Percentiles rank a stretch among this genome's conserved stretches.
phyloP scores from a whole-genome alignment of 2,113 vertebrate species.

The Hippopotamus amphibius region DNA sequence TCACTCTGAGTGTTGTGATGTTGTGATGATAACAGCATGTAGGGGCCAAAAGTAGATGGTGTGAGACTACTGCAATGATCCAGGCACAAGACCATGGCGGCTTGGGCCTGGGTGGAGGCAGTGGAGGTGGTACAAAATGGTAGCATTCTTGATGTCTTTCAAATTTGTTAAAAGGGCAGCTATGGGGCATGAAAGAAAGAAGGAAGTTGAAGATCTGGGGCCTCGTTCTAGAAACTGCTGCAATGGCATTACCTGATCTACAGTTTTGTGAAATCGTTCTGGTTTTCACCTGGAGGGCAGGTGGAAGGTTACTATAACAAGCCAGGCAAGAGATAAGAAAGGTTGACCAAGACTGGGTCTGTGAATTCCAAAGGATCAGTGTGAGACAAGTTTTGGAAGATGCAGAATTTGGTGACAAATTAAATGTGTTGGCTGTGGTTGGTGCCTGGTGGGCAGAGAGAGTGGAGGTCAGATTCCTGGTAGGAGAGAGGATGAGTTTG shows the following conservation, averaged over 20 bases:
- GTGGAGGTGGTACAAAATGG: neutral
- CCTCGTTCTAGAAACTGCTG: neutral
- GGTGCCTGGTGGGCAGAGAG: neutral
- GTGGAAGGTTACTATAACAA: neutral
- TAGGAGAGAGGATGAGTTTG: neutral
- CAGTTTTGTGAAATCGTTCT: neutral
- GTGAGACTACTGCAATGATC: too few species aligned
- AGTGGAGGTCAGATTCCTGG: neutral
- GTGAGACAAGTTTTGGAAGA: neutral
- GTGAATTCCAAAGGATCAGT: neutral
- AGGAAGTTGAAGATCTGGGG: neutral
- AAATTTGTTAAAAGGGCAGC: neutral
- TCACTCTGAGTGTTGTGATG: neutral
- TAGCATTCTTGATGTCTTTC: neutral
- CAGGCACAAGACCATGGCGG: fast-evolving
- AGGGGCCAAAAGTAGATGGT: too few species aligned
- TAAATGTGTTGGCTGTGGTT: neutral
- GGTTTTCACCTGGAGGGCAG: neutral
- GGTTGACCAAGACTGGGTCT: neutral
- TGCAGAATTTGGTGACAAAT: neutral
- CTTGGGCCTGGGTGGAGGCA: fast-evolving
- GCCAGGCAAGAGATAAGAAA: neutral
- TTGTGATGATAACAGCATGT: neutral
- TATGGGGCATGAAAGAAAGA: neutral
- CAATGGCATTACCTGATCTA: neutral